Evolutionary conservation across 2,113 vertebrate genomes (phyloP).

Genomic region (Lophochroa leadbeateri): DNA sequence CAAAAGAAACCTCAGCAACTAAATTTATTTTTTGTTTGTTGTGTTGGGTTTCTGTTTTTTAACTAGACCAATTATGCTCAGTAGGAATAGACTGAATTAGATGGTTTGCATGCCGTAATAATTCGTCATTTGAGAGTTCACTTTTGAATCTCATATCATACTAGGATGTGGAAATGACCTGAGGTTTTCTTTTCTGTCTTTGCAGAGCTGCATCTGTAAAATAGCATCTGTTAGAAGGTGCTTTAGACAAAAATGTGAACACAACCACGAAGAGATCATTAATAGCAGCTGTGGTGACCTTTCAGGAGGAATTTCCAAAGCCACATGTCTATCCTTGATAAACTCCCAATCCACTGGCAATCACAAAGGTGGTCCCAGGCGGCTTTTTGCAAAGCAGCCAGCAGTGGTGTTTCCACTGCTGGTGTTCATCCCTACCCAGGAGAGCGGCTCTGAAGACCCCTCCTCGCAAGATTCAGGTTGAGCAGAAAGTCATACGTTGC

Average conservation of each 20-base stretch:
- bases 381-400: fast-evolving
- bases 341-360: not conserved
- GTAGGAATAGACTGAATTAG: not conserved
- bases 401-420: not conserved
- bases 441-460: not conserved
- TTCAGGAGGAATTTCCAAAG: not conserved
- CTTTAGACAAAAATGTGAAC: not conserved
- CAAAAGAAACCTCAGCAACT: not conserved
- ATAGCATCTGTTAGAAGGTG: not conserved
- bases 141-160: not conserved
- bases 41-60: not conserved
- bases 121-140: not conserved
- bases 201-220: not conserved
- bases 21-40: not conserved
- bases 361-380: not conserved
- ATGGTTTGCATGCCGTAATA: not conserved
- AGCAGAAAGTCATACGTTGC: not conserved
- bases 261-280: not conserved
- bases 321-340: not conserved
- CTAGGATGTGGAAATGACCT: not conserved
- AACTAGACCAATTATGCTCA: not conserved
- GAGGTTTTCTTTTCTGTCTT: not conserved
- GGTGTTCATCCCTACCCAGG: not conserved
- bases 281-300: not conserved
- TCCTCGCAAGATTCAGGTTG: not conserved